phyloP scores from a whole-genome alignment of 2,888 invertebrate species.

The Lacanobia wlatinum region DNA sequence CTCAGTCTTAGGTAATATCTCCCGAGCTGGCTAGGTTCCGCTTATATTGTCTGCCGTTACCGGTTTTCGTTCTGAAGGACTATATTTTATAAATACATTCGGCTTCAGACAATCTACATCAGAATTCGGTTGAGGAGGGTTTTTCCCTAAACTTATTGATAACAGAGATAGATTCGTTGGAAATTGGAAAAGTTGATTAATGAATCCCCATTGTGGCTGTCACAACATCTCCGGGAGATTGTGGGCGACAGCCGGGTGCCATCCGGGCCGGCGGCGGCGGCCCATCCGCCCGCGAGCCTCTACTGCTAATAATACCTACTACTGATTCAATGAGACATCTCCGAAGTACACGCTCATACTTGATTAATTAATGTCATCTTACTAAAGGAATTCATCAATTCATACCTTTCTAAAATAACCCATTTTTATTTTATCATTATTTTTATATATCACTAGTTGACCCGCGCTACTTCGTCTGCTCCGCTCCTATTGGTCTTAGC shows the following conservation, averaged over 20 bases:
- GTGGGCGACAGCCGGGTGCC: conserved; percentile 54
- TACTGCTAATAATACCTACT: conserved; percentile 18
- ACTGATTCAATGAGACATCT: conserved; percentile 20
- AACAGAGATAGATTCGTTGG: conserved; percentile 74
- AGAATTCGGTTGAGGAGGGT: conserved; percentile 43
- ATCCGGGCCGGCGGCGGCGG: conserved; percentile 27
- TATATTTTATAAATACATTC: neutral
- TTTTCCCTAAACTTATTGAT: conserved; percentile 71
- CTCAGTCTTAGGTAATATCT: too few species aligned
- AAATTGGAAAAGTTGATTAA: conserved; percentile 89
- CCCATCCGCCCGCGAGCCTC: conserved; percentile 16
- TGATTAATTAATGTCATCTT: conserved; percentile 31
- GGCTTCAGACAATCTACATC: conserved; percentile 40
- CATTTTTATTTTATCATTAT: neutral
- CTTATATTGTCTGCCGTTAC: neutral
- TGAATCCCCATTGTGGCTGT: conserved; percentile 80
- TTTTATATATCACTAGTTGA: too few species aligned
- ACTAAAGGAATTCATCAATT: neutral
- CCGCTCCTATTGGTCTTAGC: too few species aligned
- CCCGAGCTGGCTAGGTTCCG: neutral
- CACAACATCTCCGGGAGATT: conserved; percentile 74
- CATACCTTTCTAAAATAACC: neutral
- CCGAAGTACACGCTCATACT: conserved; percentile 24
- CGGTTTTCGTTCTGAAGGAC: neutral
- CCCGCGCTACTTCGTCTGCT: too few species aligned